These are phyloP conservation scores for Solenopsis invicta DNA, from an alignment of 1,140 invertebrate species.

Conservation along the genomic window DNA sequence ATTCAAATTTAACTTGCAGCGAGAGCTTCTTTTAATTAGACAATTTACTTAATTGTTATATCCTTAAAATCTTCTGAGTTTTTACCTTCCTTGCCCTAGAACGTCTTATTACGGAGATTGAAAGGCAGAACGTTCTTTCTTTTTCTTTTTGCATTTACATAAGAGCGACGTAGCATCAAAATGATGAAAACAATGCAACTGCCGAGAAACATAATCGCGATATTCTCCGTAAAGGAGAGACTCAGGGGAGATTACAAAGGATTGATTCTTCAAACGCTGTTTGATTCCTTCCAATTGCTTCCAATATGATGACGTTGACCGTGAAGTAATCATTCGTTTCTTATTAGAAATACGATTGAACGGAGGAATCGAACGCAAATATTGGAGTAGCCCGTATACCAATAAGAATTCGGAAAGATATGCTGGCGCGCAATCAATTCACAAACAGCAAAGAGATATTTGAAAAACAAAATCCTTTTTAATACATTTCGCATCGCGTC, in stretches of 20 bases:
- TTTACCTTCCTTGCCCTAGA: background rate
- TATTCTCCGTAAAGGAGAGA: conserved; percentile 11
- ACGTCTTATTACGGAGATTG: conserved; percentile 21
- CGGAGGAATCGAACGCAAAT: conserved; percentile 3
- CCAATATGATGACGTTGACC: background rate
- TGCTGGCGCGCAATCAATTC: background rate
- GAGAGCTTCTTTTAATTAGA: background rate
- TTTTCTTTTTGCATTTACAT: background rate
- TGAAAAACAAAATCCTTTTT: background rate
- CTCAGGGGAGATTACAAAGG: conserved; percentile 19
- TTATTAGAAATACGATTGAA: conserved; percentile 19
- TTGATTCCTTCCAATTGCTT: conserved; percentile 23
- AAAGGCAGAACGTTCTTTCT: background rate
- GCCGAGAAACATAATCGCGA: conserved; percentile 37
- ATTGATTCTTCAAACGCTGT: conserved; percentile 24
- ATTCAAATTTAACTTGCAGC: conserved; percentile 2
- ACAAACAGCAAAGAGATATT: background rate
- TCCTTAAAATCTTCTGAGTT: background rate
- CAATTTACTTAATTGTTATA: conserved; percentile 16
- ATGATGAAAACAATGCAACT: conserved; percentile 27
- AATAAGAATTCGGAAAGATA: conserved; percentile 15
- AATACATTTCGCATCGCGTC: background rate
- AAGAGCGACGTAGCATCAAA: background rate
- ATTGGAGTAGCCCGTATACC: background rate
- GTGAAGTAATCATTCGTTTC: conserved; percentile 17